Evolutionary conservation across 2,797 vertebrate genomes (phyloP).

Genomic region (Hemibagrus guttatus): DNA sequence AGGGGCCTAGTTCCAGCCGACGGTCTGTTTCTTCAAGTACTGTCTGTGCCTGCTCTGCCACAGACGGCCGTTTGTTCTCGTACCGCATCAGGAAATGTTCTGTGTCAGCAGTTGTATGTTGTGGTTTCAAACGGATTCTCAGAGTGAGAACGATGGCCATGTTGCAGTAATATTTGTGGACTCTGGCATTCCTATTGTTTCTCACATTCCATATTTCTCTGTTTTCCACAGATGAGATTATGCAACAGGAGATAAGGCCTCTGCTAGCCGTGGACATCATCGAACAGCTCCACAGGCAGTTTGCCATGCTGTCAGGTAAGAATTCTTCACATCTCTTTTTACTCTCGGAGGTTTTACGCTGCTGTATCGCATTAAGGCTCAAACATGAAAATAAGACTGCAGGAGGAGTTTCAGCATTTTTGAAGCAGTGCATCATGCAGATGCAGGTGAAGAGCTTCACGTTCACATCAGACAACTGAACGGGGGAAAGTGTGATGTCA

Average conservation of each 20-base stretch:
- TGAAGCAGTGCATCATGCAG: neutral
- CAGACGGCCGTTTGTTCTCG: conserved; percentile 1
- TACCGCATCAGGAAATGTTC: conserved; percentile 5
- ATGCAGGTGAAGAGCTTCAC: neutral
- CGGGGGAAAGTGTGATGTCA: neutral
- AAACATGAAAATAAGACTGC: conserved; percentile 9
- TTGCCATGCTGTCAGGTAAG: conserved; percentile 92
- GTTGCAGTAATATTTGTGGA: neutral
- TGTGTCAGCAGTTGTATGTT: neutral
- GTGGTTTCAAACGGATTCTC: neutral
- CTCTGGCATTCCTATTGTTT: conserved; percentile 6
- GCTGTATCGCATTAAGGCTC: neutral
- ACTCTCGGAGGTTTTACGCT: neutral
- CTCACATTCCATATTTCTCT: conserved; percentile 44
- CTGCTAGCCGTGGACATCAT: conserved; percentile 92
- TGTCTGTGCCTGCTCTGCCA: neutral
- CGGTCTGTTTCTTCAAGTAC: neutral
- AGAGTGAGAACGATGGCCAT: neutral
- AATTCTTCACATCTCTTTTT: neutral
- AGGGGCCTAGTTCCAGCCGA: neutral
- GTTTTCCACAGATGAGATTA: conserved; percentile 87
- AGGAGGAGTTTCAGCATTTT: neutral
- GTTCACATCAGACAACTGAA: neutral
- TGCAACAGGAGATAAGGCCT: conserved; percentile 96
- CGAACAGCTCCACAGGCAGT: conserved; percentile 93